Evolutionary conservation across 2,888 invertebrate species (phyloP).

Genomic region (Drosophila fungiperda): DNA sequence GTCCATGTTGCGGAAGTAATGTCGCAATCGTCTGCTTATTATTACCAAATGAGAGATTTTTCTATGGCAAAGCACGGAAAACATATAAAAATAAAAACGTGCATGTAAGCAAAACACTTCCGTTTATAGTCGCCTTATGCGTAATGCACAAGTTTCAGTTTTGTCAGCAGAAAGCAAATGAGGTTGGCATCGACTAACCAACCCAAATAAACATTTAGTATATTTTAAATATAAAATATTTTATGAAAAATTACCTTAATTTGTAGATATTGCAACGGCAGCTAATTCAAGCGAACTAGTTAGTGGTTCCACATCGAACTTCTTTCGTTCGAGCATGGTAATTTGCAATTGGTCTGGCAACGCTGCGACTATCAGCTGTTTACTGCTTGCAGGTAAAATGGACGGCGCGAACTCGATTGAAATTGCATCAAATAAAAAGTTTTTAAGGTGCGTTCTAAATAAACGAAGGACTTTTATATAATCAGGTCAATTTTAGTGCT

Average conservation of each 20-base stretch:
- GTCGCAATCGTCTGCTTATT: constrained; percentile 61
- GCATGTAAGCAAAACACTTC: constrained; percentile 23
- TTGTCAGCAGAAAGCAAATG: neutral
- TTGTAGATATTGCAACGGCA: constrained; percentile 24
- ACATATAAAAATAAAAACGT: constrained; percentile 59
- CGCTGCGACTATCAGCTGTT: constrained; percentile 26
- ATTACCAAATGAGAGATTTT: constrained; percentile 15
- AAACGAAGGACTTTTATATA: neutral
- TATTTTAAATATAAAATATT: constrained; percentile 19
- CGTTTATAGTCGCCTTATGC: neutral
- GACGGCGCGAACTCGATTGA: constrained; percentile 39
- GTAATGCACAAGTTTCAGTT: neutral
- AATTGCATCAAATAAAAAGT: constrained; percentile 63
- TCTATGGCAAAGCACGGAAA: constrained; percentile 13
- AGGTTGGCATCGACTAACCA: neutral
- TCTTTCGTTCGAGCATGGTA: constrained; percentile 8
- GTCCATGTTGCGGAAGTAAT: constrained; percentile 83
- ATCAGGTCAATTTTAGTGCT: constrained; percentile 51
- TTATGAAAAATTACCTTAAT: constrained; percentile 46
- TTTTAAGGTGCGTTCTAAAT: constrained; percentile 69
- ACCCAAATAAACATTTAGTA: constrained; percentile 17
- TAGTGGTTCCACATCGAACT: constrained; percentile 12
- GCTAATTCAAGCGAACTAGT: constrained; percentile 26
- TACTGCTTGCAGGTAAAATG: constrained; percentile 19
- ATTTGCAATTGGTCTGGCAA: constrained; percentile 29